Evolutionary conservation across 2,888 invertebrate species (phyloP).

Genomic region (Drosophila rellima): DNA sequence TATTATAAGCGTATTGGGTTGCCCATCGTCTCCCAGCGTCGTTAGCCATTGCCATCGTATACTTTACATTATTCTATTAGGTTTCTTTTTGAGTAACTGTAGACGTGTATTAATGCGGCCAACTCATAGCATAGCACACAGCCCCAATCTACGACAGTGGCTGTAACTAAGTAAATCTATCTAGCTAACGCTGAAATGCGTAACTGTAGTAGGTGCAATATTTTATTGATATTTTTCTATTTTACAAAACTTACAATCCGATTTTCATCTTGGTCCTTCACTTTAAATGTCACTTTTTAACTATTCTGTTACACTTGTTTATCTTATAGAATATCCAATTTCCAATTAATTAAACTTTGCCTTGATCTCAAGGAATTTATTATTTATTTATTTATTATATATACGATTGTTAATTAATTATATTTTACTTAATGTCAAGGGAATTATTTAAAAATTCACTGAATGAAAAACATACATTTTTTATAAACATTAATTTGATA

Average conservation of each 20-base stretch:
- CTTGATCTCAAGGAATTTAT: background rate
- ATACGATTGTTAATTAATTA: too few species aligned
- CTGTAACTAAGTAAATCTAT: background rate
- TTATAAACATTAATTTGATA: too few species aligned
- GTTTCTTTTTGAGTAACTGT: constrained; percentile 76
- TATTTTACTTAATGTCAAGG: too few species aligned
- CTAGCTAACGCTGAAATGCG: background rate
- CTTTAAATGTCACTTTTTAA: background rate
- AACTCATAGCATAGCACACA: constrained; percentile 57
- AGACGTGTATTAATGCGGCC: constrained; percentile 78
- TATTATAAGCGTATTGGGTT: constrained; percentile 80
- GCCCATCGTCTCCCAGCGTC: constrained; percentile 58
- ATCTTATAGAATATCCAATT: background rate
- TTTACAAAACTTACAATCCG: background rate
- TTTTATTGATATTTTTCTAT: background rate
- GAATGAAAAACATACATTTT: too few species aligned
- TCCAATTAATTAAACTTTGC: background rate
- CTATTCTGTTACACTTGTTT: background rate
- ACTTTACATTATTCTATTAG: constrained; percentile 82
- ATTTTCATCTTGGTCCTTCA: background rate
- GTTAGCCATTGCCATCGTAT: constrained; percentile 72
- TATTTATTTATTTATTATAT: too few species aligned
- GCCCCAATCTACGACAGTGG: constrained; percentile 13
- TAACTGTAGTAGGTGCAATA: constrained; percentile 3
- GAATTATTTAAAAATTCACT: too few species aligned